Evolutionary conservation across 2,888 invertebrate genomes (phyloP), one percentile per base, ranked within the genome.

Genomic region (Apamea sordens): DNA sequence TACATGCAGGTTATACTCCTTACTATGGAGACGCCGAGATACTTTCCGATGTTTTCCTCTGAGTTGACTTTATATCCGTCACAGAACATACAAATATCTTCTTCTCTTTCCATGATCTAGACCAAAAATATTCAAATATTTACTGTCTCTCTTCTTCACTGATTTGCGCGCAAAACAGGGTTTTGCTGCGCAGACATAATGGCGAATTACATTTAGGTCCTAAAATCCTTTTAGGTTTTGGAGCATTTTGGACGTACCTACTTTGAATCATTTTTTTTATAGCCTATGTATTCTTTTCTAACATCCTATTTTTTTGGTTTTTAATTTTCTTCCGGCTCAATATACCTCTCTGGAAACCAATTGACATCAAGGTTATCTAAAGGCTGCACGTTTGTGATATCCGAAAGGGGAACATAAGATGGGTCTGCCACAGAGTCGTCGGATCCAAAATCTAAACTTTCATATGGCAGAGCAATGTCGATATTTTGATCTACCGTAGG

Each of bases 381-480:
- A 63, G 63, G 63, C 28, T 63, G 63, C 63, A 63, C 63, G 63
- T 63, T 63, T 13, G 63, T 63, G 28, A 63, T 63, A 63, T 63
- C 63, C 63, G 63, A 63, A 63, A 63, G 63, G 8, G 28, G 28
- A 61, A 61, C 61, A 61, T 61, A 28, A 61, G 61, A 61, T 28
- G 28, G 61, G 28, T 61, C 61, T 28, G 61, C 61, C 28, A 61
- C 28, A 28, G 61, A 63, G 8, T 67, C 36, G 13, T 59, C n/a
- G 24, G 59, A n/a, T 59, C 59, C 59, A 59, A 59, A 59, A 59
- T 59, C n/a, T 13, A 59, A n/a, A n/a, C 13, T 24, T 56, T 59
- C n/a, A 59, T n/a, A n/a, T n/a, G 59, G 59, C 11, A n/a, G 59
- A 59, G 59, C n/a, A 13, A 59, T 59, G n/a, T 59, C n/a, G 13